Base-by-base conservation (phyloP, 2,797 vertebrate genomes). In the Rhincodon typus region DNA sequence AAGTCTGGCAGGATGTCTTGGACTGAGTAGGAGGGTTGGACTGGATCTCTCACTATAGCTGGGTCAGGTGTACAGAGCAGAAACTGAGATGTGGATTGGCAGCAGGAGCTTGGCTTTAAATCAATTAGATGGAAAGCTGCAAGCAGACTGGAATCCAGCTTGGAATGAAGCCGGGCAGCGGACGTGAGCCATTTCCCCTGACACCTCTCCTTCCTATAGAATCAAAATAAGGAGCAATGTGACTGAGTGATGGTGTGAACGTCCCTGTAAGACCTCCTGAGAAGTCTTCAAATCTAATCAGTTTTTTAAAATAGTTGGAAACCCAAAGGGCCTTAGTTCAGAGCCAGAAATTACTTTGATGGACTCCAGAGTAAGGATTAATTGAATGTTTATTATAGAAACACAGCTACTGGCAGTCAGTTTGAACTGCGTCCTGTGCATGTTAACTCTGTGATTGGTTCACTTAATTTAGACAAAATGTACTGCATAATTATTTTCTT, bases 401-500 rank as follows among this genome's bases (percentile, higher is more conserved):
- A 46, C 82, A 84, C 19, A 46, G 82, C 38, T 84, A 46, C 82
- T 84, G 82, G 82, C 38, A 84, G 38, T 84, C 42, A 84, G 82
- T 84, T 21, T 84, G 38, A 84, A 46, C 82, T 46, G 82, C 1
- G 25, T 21, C 82, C 82, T 46, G 82, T 46, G 82, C 82, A 42
- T 42, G 38, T 84, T 84, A 46, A 84, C 82, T 46, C 82, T 23
- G 38, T 46, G 25, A 84, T 84, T 84, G 74, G 12, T 77, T 77
- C 17, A 84, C 25, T 84, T 84, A 84, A 84, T 42, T 84, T 84
- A 46, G 82, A 1, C 82, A 21, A 42, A 84, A 42, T 84, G n/a
- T 84, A 42, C 79, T 46, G 79, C 79, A 46, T 84, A 42, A 84
- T 84, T 91, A n/a, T 90, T 90, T 91, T 30, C 19, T 84, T 84